A percentile compares a stretch with the other conserved stretches of the same genome.
These are phyloP conservation scores for Drosophila malerkotliana DNA, from an alignment of 1,140 invertebrate genomes.

Conservation along the genomic window DNA sequence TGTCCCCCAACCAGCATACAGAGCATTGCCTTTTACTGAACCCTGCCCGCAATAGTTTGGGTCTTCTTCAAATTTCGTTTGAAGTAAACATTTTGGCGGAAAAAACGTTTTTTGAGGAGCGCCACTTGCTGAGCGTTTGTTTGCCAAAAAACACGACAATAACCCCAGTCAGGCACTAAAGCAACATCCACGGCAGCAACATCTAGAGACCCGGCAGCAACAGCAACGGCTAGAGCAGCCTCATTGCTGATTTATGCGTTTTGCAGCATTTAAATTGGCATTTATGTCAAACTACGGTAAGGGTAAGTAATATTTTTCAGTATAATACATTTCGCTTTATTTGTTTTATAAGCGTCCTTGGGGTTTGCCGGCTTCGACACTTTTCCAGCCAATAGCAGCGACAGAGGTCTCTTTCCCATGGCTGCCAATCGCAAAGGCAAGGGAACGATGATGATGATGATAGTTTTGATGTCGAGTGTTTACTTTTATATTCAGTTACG, in stretches of 20 bases:
- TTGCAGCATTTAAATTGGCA: slow-evolving; percentile 81
- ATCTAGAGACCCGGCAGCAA: slow-evolving; percentile 11
- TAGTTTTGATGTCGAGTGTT: slow-evolving; percentile 19
- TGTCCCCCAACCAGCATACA: slow-evolving; percentile 40
- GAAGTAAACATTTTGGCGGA: slow-evolving; percentile 45
- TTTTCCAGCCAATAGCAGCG: slow-evolving; percentile 49
- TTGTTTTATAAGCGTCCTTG: slow-evolving; percentile 77
- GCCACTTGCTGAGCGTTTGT: slow-evolving; percentile 78
- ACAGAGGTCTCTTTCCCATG: slow-evolving; percentile 58
- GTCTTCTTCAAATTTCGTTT: slow-evolving; percentile 64
- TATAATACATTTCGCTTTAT: slow-evolving; percentile 77
- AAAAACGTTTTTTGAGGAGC: slow-evolving; percentile 75
- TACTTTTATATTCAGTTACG: slow-evolving; percentile 22
- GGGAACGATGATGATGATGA: slow-evolving; percentile 33
- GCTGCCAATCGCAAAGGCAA: slow-evolving; percentile 33
- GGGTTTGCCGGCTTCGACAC: slow-evolving; percentile 62
- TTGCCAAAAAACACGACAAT: slow-evolving; percentile 57
- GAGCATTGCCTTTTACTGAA: slow-evolving; percentile 27
- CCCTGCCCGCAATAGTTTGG: slow-evolving; percentile 30
- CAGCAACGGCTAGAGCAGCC: slow-evolving; percentile 11
- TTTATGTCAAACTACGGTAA: slow-evolving; percentile 78
- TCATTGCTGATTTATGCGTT: slow-evolving; percentile 76
- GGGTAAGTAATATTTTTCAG: slow-evolving; percentile 73
- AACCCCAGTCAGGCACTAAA: slow-evolving; percentile 22
- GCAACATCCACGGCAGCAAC: slow-evolving; percentile 15